Evolutionary conservation across 2,797 vertebrate species (phyloP), one percentile per base, ranked within the genome.

Genomic region (Aphelocoma californica): DNA sequence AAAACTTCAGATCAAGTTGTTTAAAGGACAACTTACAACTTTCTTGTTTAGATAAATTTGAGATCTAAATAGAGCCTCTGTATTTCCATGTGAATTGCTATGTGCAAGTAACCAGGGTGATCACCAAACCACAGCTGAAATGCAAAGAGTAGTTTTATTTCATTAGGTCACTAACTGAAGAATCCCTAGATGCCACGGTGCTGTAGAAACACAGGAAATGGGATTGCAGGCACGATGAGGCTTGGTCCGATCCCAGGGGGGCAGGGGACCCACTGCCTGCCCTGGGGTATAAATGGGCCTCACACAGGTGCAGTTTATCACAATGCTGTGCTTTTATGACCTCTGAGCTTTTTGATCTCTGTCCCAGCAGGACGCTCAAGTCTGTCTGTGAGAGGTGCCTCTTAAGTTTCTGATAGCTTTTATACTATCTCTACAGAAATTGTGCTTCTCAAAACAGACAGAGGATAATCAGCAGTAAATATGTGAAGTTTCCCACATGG

Each of bases 241-340:
- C 19, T 53, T 9, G n/a, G 5, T 29, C 29, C 0, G 1, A n/a
- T 7, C 29, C 72, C 54, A 24, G 24, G 4, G n/a, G 13, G 6
- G 13, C 32, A 13, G 32, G 38, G 28, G 8, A 16, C 4, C 4
- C 15, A 1, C 18, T 45, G 45, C 54, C 32, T 45, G 71, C 7
- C 45, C 38, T 0, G 0, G 62, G n/a, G 13, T 19, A 10, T 18
- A 28, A 17, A 23, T 0, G 1, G 29, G n/a, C 19, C 24, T n/a
- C 54, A 38, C 0, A 0, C 54, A 32, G 0, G 0, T 34, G 31
- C 23, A 28, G 26, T 12, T 50, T 21, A 28, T 60, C 40, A 38
- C 29, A n/a, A 3, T 4, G 19, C 24, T 40, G 9, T 47, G 20
- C 19, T 40, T 29, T 14, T n/a, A 5, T n/a, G n/a, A 21, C 56